phyloP scores from a whole-genome alignment of 1,140 invertebrate genomes.

The Cephus cinctus region DNA sequence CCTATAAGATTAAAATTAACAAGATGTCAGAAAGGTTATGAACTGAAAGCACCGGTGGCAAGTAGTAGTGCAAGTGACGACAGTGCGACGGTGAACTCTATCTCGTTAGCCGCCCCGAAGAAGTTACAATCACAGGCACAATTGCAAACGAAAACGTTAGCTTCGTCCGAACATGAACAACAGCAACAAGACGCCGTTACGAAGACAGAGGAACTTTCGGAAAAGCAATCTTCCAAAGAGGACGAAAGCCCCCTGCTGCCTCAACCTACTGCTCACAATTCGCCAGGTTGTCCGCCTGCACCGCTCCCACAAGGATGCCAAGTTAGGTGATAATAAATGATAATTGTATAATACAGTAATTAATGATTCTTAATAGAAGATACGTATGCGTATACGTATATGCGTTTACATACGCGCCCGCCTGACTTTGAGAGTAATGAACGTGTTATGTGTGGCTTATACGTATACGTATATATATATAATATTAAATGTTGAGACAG shows the following conservation, averaged over 20 bases:
- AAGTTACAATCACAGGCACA: too few relatives aligned
- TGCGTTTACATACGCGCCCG: too few relatives aligned
- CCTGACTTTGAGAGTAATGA: too few relatives aligned
- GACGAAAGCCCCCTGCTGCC: conserved; percentile 22
- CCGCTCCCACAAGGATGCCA: conserved; percentile 77
- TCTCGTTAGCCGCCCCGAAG: conserved; percentile 5
- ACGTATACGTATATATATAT: conserved; percentile 30
- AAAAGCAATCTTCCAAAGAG: conserved; percentile 31
- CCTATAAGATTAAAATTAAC: conserved; percentile 81
- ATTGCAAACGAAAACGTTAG: too few relatives aligned
- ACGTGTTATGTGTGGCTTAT: conserved; percentile 35
- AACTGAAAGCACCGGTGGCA: conserved; percentile 51
- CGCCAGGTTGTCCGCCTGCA: conserved; percentile 54
- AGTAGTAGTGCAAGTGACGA: conserved; percentile 56
- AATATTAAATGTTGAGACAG: conserved; percentile 33
- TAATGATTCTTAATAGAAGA: conserved; percentile 42
- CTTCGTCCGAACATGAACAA: too few relatives aligned
- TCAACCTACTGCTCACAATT: conserved; percentile 34
- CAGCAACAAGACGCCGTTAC: conserved; percentile 9
- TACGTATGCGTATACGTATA: too few relatives aligned
- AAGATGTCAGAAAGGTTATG: conserved; percentile 71
- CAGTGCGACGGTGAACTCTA: conserved; percentile 54
- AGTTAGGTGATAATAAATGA: conserved; percentile 79
- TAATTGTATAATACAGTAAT: conserved; percentile 56
- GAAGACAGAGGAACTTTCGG: neutral